Percentiles rank a stretch among this genome's conserved stretches.
Conservation (phyloP, 2,888 invertebrate genomes). For the Holacanthella duospinosa region DNA sequence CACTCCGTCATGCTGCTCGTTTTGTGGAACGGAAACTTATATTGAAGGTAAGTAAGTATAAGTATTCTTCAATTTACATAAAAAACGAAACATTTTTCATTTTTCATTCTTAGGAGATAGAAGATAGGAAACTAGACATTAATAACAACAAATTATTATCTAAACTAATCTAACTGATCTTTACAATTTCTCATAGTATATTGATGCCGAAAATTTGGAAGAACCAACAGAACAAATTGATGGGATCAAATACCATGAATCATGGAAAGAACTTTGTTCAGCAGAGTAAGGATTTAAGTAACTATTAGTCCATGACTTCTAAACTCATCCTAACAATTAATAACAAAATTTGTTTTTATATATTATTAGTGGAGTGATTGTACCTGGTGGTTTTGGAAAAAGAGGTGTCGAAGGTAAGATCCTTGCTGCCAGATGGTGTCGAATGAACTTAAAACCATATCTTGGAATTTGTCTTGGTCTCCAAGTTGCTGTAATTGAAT, state of each 20-base stretch:
- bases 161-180: no score
- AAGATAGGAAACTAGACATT: background rate
- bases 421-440: slow-evolving; percentile 82
- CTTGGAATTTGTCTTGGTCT: slow-evolving; percentile 96
- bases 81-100: background rate
- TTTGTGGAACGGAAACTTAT: slow-evolving; percentile 72
- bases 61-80: background rate
- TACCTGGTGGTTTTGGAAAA: slow-evolving; percentile 95
- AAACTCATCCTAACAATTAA: background rate
- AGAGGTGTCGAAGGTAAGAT: slow-evolving; percentile 95
- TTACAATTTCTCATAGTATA: slow-evolving; percentile 53
- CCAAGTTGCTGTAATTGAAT: slow-evolving; percentile 94
- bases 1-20: slow-evolving; percentile 84
- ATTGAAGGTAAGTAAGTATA: slow-evolving; percentile 49
- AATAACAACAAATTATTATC: slow-evolving; percentile 3
- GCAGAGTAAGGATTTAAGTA: slow-evolving; percentile 58
- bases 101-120: background rate
- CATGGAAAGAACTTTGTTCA: slow-evolving; percentile 83
- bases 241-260: slow-evolving; percentile 78
- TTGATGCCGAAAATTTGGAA: slow-evolving; percentile 84
- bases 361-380: slow-evolving; percentile 68
- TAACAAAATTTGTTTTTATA: background rate
- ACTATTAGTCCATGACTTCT: background rate
- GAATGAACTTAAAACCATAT: slow-evolving; percentile 78
- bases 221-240: slow-evolving; percentile 57